phyloP scores from a whole-genome alignment of 2,113 vertebrate genomes.

The Triplophysa dalaica region DNA sequence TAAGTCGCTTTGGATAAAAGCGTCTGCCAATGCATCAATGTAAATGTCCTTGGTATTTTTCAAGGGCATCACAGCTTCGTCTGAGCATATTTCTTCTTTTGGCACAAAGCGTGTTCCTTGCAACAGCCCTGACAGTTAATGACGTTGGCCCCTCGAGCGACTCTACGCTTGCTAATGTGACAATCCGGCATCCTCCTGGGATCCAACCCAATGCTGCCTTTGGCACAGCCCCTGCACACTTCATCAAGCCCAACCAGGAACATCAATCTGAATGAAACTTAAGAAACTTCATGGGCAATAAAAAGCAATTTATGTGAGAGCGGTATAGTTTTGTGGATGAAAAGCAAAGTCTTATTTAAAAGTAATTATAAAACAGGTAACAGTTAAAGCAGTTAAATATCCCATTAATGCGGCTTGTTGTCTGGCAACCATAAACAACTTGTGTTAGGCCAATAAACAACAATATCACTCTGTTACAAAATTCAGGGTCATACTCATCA shows the following conservation, averaged over 20 bases:
- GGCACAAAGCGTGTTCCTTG: conserved; percentile 2
- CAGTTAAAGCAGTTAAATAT: no score
- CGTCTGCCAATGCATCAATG: no score
- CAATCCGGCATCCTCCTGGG: neutral
- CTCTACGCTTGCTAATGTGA: conserved; percentile 37
- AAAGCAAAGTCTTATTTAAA: neutral
- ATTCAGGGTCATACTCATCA: no score
- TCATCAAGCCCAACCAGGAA: conserved; percentile 12
- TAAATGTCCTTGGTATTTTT: conserved; percentile 36
- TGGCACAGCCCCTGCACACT: conserved; percentile 16
- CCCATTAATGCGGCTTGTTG: no score
- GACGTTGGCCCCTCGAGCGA: conserved; percentile 1
- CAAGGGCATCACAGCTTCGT: conserved; percentile 37
- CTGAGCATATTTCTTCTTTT: conserved; percentile 15
- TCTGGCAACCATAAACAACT: no score
- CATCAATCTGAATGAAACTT: conserved; percentile 1
- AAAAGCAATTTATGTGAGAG: neutral
- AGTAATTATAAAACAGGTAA: neutral
- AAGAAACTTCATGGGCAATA: neutral
- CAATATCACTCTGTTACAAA: no score
- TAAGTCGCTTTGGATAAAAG: no score
- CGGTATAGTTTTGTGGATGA: neutral
- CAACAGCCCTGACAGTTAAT: conserved; percentile 36
- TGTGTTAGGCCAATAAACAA: no score
- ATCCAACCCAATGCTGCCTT: conserved; percentile 24